Base-by-base conservation (phyloP, 2,113 vertebrate genomes). In the rabbit (Oryctolagus cuniculus) region DNA sequence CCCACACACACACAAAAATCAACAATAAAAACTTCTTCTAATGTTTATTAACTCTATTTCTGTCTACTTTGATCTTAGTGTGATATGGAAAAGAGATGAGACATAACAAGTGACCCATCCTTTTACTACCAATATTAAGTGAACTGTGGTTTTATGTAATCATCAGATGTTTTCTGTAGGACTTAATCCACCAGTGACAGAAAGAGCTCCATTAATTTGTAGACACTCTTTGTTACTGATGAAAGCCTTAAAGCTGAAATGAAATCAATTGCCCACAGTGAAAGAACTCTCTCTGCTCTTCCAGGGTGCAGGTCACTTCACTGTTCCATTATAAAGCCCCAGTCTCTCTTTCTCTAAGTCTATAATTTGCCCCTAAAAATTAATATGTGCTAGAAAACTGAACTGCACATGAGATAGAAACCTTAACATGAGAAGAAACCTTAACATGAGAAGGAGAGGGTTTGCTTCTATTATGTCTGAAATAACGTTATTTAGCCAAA, bases 201-300 rank as follows among this genome's bases (percentile, higher is more conserved):
- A 84, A 51, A 89, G 79, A 93, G 69, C 16, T 19, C 74, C 89
- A 70, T 85, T 95, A 94, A 75, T 86, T 94, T 95, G 89, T 78
- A 29, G 81, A 63, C 10, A 27, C 15, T 90, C 74, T 90, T 36
- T 92, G 85, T 64, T 80, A 69, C 81, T 72, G 78, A 92, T 79
- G 69, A 96, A 92, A 90, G 63, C 66, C 82, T 86, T 86, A 61
- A 79, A 75, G 63, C 53, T 75, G 91, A 91, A 91, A 94, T 91
- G 87, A 96, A 95, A 93, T 90, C 80, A 94, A 84, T 81, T 31
- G 49, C 55, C 90, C 3, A 0, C 67, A 55, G 66, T 61, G 75
- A 70, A 51, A 94, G 84, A 79, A 67, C 9, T 49, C 25, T 74
- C 44, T 77, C 74, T 44, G 12, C 22, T 82, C 36, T 83, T 58